Evolutionary conservation across 1,140 invertebrate species (phyloP).

Genomic region (Sycophila sp.): DNA sequence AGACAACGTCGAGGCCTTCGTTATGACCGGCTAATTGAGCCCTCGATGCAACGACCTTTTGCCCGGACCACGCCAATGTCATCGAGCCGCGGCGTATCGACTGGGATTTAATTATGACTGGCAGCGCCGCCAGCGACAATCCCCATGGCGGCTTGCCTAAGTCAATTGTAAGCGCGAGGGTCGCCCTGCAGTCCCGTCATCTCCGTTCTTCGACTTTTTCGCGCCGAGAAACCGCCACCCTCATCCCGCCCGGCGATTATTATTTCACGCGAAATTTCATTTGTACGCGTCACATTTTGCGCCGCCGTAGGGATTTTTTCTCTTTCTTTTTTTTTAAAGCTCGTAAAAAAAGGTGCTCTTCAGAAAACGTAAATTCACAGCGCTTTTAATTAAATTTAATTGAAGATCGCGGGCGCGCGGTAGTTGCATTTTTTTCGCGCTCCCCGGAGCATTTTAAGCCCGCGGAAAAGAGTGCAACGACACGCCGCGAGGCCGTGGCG

Average conservation of each 20-base stretch:
- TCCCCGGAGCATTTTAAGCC: background rate
- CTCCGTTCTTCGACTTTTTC: too few relatives aligned
- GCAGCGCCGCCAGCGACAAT: background rate
- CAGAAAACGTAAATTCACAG: background rate
- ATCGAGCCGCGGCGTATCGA: background rate
- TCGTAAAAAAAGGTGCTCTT: too few relatives aligned
- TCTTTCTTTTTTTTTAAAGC: too few relatives aligned
- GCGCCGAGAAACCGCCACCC: too few relatives aligned
- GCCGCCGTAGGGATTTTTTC: too few relatives aligned
- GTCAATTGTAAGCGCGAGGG: too few relatives aligned
- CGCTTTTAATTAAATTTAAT: conserved; percentile 26
- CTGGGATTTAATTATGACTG: background rate
- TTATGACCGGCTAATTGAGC: conserved; percentile 35
- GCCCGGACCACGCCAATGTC: background rate
- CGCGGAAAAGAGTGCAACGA: background rate
- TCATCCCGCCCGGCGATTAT: too few relatives aligned
- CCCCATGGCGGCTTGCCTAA: too few relatives aligned
- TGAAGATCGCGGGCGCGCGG: conserved; percentile 12
- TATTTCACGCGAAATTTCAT: too few relatives aligned
- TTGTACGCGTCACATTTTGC: too few relatives aligned
- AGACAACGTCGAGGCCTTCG: too few relatives aligned
- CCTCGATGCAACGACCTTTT: conserved; percentile 1
- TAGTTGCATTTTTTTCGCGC: background rate
- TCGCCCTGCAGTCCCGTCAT: too few relatives aligned
- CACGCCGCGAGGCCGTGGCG: background rate